Conservation (phyloP, 1,140 invertebrate species). For the Camponotus pennsylvanicus region DNA sequence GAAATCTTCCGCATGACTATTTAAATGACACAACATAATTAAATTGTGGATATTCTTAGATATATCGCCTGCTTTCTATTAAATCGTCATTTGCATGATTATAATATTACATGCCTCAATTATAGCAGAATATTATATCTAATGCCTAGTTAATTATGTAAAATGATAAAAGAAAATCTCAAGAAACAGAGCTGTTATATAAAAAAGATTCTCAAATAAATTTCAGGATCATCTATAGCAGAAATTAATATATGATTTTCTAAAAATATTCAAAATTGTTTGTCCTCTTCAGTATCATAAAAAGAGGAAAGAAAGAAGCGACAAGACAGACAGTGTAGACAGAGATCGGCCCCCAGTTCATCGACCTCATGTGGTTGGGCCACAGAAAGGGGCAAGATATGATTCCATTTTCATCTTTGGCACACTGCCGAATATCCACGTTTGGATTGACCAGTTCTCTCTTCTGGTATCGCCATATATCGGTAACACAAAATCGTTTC, state of each 20-base stretch:
- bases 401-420: constrained; percentile 85
- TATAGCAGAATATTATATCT: not conserved
- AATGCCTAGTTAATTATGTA: not conserved
- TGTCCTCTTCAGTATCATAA: constrained; percentile 15
- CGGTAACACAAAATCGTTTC: constrained; percentile 33
- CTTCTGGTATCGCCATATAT: constrained; percentile 54
- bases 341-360: constrained; percentile 71
- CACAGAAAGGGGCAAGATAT: constrained; percentile 79
- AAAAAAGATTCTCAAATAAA: constrained; percentile 30
- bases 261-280: constrained; percentile 32
- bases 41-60: not conserved
- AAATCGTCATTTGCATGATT: not conserved
- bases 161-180: not conserved
- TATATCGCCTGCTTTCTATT: not conserved
- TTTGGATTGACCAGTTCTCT: constrained; percentile 64
- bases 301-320: constrained; percentile 18
- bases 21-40: not conserved
- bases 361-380: constrained; percentile 70
- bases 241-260: constrained; percentile 50
- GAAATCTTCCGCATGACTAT: not conserved
- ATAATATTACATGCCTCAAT: not conserved
- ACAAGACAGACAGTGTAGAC: constrained; percentile 45
- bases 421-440: constrained; percentile 76
- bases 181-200: not conserved
- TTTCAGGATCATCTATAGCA: constrained; percentile 49